Evolutionary conservation across 2,797 vertebrate species (phyloP).

Genomic region (Enoplosus armatus): DNA sequence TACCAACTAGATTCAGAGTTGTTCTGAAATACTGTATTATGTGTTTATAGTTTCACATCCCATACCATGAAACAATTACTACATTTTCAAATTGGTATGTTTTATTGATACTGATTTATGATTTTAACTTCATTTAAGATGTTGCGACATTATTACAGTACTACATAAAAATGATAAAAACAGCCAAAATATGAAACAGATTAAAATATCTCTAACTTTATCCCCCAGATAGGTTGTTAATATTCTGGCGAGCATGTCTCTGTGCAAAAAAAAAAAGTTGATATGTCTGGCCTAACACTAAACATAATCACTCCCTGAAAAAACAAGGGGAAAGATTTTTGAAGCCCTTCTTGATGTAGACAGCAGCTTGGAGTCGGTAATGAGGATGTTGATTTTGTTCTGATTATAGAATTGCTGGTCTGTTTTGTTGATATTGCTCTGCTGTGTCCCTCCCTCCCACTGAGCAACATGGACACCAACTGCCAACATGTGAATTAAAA

Average conservation of each 20-base stretch:
- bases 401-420: constrained; percentile 78
- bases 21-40: neutral
- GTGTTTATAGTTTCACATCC: constrained; percentile 20
- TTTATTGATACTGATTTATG: too few species aligned
- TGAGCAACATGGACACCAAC: constrained; percentile 78
- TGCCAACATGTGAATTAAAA: constrained; percentile 80
- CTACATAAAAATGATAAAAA: constrained; percentile 40
- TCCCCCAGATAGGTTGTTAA: constrained; percentile 53
- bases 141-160: constrained; percentile 31
- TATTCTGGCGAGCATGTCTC: constrained; percentile 50
- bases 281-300: constrained; percentile 65
- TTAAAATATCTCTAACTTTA: constrained; percentile 61
- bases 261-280: constrained; percentile 39
- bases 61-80: too few species aligned
- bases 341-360: constrained; percentile 70
- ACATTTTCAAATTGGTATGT: too few species aligned
- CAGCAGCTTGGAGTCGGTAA: constrained; percentile 77
- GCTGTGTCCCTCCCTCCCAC: constrained; percentile 74
- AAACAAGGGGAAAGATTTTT: constrained; percentile 71
- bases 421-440: constrained; percentile 77
- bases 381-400: constrained; percentile 83
- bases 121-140: constrained; percentile 18
- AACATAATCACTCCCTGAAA: constrained; percentile 72
- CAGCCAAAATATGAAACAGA: constrained; percentile 46
- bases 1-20: neutral